These are phyloP conservation scores for Vimba vimba DNA, from an alignment of 2,113 vertebrate species.

Conservation along the genomic window DNA sequence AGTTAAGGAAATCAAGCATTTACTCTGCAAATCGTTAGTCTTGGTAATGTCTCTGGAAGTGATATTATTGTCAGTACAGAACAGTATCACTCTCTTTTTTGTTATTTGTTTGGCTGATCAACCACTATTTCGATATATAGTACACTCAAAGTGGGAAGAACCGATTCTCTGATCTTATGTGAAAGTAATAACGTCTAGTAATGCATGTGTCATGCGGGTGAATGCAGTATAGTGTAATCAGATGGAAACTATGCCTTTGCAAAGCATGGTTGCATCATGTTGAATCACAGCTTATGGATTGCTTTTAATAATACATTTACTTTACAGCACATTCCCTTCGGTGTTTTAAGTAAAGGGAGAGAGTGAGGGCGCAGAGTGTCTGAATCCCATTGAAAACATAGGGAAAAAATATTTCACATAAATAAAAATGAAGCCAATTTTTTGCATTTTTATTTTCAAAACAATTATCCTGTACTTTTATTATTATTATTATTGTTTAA, in stretches of 20 bases:
- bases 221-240: slow-evolving; percentile 71
- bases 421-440: neutral
- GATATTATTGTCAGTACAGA: slow-evolving; percentile 53
- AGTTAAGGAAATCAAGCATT: slow-evolving; percentile 52
- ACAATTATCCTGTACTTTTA: neutral
- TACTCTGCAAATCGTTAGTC: slow-evolving; percentile 48
- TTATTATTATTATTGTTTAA: neutral
- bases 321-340: slow-evolving; percentile 43
- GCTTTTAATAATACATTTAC: slow-evolving; percentile 55
- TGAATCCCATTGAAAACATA: neutral
- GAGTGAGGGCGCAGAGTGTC: slow-evolving; percentile 9
- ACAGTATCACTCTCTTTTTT: slow-evolving; percentile 54
- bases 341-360: neutral
- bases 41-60: slow-evolving; percentile 55
- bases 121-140: slow-evolving; percentile 73
- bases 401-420: neutral
- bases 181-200: slow-evolving; percentile 75
- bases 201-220: slow-evolving; percentile 69
- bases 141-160: slow-evolving; percentile 54
- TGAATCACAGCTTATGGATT: slow-evolving; percentile 74
- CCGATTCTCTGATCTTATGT: slow-evolving; percentile 49
- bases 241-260: slow-evolving; percentile 75
- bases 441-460: neutral
- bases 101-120: slow-evolving; percentile 60
- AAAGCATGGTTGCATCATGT: slow-evolving; percentile 76